Evolutionary conservation across 2,113 vertebrate genomes (phyloP).

Genomic region (Chaetorhynchus papuensis): DNA sequence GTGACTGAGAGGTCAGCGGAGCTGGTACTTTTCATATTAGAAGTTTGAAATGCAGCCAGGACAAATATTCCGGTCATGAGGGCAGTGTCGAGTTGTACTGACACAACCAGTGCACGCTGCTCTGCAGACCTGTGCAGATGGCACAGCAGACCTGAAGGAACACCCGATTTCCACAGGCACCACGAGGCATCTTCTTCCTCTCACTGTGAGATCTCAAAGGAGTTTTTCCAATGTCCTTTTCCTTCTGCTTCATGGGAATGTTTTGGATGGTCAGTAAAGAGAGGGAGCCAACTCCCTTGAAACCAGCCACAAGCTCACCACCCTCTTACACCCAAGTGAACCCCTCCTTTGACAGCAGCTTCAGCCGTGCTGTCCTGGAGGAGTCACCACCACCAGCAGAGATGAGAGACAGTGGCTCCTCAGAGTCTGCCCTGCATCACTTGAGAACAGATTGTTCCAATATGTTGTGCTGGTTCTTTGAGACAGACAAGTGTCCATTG

Average conservation of each 20-base stretch:
- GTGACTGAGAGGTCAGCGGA: neutral
- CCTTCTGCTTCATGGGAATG: neutral
- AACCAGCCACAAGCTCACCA: neutral
- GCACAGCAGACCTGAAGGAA: neutral
- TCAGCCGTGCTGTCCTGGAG: neutral
- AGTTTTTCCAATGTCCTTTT: neutral
- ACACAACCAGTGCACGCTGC: neutral
- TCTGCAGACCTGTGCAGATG: neutral
- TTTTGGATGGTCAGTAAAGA: neutral
- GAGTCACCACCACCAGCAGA: neutral
- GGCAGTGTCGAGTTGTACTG: neutral
- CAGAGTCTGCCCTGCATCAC: neutral
- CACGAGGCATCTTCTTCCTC: neutral
- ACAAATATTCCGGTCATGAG: neutral
- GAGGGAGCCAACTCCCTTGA: neutral
- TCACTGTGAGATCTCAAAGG: neutral
- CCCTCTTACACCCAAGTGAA: neutral
- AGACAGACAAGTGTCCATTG: neutral
- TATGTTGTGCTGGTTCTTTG: neutral
- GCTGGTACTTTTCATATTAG: neutral
- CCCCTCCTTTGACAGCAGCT: rapidly evolving
- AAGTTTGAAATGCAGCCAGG: neutral
- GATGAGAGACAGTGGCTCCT: conserved; percentile 1
- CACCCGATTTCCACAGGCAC: rapidly evolving
- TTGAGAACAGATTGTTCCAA: conserved; percentile 26